Evolutionary conservation across 2,888 invertebrate species (phyloP).

Genomic region (Prenolepis imparis): DNA sequence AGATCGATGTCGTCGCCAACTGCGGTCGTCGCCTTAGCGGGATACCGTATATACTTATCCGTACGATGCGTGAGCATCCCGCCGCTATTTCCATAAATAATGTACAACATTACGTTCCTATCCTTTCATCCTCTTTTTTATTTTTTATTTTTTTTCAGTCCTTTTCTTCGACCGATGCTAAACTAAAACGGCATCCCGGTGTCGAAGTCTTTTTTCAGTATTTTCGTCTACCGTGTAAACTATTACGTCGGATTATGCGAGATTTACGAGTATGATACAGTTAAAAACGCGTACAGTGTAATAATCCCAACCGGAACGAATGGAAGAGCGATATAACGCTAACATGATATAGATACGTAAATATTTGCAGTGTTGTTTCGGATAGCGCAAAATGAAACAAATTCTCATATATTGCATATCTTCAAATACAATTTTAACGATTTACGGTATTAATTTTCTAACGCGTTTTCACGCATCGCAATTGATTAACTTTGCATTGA

Average conservation of each 20-base stretch:
- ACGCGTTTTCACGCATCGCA: neutral
- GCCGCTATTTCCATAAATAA: conserved; percentile 4
- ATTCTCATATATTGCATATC: neutral
- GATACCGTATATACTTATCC: neutral
- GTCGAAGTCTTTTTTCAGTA: conserved; percentile 60
- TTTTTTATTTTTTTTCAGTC: neutral
- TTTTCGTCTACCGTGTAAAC: conserved; percentile 64
- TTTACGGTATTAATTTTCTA: neutral
- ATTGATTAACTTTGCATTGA: neutral
- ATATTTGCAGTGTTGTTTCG: neutral
- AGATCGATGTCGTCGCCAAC: conserved; percentile 29
- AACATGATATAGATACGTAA: neutral
- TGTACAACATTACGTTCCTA: neutral
- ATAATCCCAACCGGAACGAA: conserved; percentile 23
- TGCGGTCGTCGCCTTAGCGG: neutral
- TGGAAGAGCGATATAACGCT: conserved; percentile 10
- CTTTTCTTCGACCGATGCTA: conserved; percentile 58
- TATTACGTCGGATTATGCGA: conserved; percentile 73
- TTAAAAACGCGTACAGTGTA: conserved; percentile 8
- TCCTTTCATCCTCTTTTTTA: neutral
- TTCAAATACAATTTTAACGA: neutral
- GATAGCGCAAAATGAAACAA: neutral
- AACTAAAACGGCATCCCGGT: conserved; percentile 68
- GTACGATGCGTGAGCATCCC: conserved; percentile 16
- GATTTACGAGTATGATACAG: conserved; percentile 71